Base-by-base conservation (phyloP, 2,888 invertebrate species). In the Drosophila monieri region DNA sequence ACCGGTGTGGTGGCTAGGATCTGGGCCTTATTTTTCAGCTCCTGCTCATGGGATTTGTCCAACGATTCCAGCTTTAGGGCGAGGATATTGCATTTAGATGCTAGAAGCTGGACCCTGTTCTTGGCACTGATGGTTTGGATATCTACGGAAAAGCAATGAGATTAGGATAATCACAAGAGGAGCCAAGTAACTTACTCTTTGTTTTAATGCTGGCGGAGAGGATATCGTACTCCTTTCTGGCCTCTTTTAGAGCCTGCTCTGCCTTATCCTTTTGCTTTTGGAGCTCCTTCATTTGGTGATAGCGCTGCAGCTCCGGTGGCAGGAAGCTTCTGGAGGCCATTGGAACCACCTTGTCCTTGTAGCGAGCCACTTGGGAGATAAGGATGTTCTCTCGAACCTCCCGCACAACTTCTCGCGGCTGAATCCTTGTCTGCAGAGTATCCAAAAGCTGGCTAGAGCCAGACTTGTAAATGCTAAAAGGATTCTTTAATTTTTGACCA, bases 401-500 rank as follows among this genome's bases (percentile, higher is more conserved):
- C 47, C 80, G 64, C 2, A 91, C 90, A 60, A 88, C 77, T 35
- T 90, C 88, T 1, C 85, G 87, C 0, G 92, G 88, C n/a, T 80
- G 84, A 0, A 91, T 86, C 2, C 89, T 86, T 6, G 84, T 69
- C 58, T 91, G 85, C 39, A 92, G 69, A 52, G 88, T 86, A 18
- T 77, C 76, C 67, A 91, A 89, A 0, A 90, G 61, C 23, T 88
- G 77, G 23, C 85, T 74, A 44, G 91, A 91, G 0, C 85, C 85
- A 0, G 91, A 89, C 65, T 90, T 91, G 25, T 91, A 90, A 48
- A 92, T 85, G 1, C 92, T 92, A 27, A 18, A 37, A n/a, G 37
- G 44, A 18, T 39, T 46, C 30, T 30, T 27, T 15, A 14, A 25
- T 10, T 14, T 8, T 27, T 9, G 6, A 14, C 41, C 15, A 41